Conservation (phyloP, 2,797 vertebrate genomes). For the Cuniculus paca region DNA sequence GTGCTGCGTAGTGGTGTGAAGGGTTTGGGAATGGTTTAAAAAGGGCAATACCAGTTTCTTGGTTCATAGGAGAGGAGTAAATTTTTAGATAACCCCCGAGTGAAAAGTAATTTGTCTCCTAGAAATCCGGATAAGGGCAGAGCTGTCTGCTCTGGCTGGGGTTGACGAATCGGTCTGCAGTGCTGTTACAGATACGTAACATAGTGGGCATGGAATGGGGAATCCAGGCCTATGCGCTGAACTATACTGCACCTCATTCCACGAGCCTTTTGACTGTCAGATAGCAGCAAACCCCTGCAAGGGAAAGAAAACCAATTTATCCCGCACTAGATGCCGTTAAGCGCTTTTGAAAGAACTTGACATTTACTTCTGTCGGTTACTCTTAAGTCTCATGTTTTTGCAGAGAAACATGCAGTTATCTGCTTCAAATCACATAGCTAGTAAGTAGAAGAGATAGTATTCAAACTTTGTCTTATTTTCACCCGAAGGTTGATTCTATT, state of each 20-base stretch:
- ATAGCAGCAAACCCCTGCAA: not conserved
- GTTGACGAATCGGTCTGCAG: not conserved
- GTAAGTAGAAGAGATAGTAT: not conserved
- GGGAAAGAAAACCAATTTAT: not conserved
- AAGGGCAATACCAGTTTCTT: not conserved
- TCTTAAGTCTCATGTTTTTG: not conserved
- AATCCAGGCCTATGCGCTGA: not conserved
- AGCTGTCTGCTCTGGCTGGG: not conserved
- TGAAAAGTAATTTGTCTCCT: not conserved
- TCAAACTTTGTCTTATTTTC: not conserved
- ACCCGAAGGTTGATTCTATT: not conserved
- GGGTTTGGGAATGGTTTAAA: not conserved
- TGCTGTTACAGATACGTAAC: not conserved
- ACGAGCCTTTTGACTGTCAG: not conserved
- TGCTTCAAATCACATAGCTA: not conserved
- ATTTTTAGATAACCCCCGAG: not conserved
- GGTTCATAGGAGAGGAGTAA: not conserved
- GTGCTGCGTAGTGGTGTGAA: accelerated
- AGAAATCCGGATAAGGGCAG: not conserved
- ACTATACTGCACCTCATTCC: not conserved
- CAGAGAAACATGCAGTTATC: not conserved
- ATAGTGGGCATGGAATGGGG: not conserved
- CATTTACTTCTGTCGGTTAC: not conserved
- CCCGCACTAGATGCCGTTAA: not conserved
- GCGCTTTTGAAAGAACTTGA: not conserved